phyloP scores from a whole-genome alignment of 2,113 vertebrate genomes.

The Connochaetes taurinus region DNA sequence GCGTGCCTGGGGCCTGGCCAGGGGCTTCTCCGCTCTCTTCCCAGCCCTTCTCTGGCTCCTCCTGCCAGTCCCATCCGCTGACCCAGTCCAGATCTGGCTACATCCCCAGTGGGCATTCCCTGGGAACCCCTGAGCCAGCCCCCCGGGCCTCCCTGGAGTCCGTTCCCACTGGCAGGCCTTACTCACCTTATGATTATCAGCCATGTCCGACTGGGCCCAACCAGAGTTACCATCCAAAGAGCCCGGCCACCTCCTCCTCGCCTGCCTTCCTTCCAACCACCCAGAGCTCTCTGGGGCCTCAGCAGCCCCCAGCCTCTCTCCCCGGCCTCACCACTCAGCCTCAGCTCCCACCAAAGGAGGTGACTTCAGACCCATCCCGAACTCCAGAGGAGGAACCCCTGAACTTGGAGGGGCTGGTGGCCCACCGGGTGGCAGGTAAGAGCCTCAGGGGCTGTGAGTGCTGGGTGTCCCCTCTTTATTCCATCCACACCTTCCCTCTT shows the following conservation, averaged over 20 bases:
- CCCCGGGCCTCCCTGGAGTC: not conserved
- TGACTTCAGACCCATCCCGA: conserved; percentile 70
- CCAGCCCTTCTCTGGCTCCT: conserved; percentile 78
- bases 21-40: conserved; percentile 86
- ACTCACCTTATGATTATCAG: conserved; percentile 77
- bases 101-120: conserved; percentile 52
- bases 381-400: conserved; percentile 84
- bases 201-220: conserved; percentile 36
- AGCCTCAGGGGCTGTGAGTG: not conserved
- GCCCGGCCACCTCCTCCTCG: conserved; percentile 57
- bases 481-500: not conserved
- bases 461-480: not conserved
- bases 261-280: conserved; percentile 59
- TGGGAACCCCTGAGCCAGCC: conserved; percentile 47
- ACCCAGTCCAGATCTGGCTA: conserved; percentile 76
- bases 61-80: conserved; percentile 74
- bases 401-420: conserved; percentile 94
- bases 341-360: conserved; percentile 77
- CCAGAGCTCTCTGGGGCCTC: conserved; percentile 71
- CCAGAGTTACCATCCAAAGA: conserved; percentile 74
- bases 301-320: conserved; percentile 77
- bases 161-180: conserved; percentile 53
- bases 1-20: conserved; percentile 80
- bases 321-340: conserved; percentile 77
- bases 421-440: conserved; percentile 96